Evolutionary conservation across 2,888 invertebrate genomes (phyloP).

Genomic region (Xylota sylvarum): DNA sequence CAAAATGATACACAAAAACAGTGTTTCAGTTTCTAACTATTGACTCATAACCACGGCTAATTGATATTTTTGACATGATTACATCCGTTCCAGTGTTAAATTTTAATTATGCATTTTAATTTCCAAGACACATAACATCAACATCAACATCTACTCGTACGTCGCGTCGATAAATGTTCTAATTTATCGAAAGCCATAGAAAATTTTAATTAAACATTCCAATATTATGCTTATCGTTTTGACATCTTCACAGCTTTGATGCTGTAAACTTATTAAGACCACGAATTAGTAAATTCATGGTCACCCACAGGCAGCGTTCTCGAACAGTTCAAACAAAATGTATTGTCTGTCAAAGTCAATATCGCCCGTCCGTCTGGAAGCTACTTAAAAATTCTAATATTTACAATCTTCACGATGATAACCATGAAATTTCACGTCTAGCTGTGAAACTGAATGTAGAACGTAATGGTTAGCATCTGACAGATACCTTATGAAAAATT

Average conservation of each 20-base stretch:
- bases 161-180: background rate
- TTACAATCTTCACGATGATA: conserved; percentile 41
- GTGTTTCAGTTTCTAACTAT: background rate
- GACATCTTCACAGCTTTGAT: conserved; percentile 27
- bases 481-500: conserved; percentile 48
- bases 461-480: conserved; percentile 47
- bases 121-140: background rate
- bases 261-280: conserved; percentile 19
- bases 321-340: conserved; percentile 49
- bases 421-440: conserved; percentile 53
- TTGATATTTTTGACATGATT: background rate
- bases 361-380: conserved; percentile 31
- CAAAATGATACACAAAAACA: no score
- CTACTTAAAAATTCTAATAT: conserved; percentile 60
- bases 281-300: conserved; percentile 31
- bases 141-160: no score
- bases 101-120: background rate
- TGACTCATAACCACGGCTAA: background rate
- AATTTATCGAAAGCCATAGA: background rate
- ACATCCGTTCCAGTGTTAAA: background rate
- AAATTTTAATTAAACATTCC: conserved; percentile 20
- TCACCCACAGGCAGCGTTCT: conserved; percentile 9
- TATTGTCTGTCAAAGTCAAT: conserved; percentile 60
- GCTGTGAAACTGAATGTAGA: conserved; percentile 52
- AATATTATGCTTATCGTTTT: conserved; percentile 12